Evolutionary conservation across 2,113 vertebrate genomes (phyloP), one percentile per base, ranked within the genome.

Genomic region (Montifringilla adamsi): DNA sequence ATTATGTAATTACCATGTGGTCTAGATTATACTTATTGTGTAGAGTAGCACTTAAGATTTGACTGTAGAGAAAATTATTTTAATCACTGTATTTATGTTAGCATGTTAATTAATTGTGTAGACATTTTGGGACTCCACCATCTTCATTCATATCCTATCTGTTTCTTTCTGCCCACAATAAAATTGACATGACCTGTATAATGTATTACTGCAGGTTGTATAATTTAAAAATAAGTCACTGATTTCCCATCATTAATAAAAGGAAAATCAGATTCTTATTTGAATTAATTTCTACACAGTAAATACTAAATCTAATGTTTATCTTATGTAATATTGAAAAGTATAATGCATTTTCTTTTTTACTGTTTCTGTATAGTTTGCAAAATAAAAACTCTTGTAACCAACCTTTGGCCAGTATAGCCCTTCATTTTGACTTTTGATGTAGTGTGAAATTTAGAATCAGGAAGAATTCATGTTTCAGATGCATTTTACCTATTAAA

Each of bases 361-460:
- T 98, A 99, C 98, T 96, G 98, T 99, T 98, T 98, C 98, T 99
- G 98, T 99, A 99, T 99, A 98, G 98, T 99, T 99, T 99, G 98
- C 98, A 98, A 98, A 99, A 99, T 99, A 99, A 99, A 99, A 97
- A 98, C 96, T 98, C 98, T 99, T 98, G 97, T 99, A 99, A 99
- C 98, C 98, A 98, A 98, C 49, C 64, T 93, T 87, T 94, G 96
- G 74, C 69, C 80, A 80, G 17, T 88, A 89, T 74, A 95, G 83
- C 69, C 80, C 43, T 66, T 94, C 74, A 96, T 94, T 96, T 90
- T 90, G 37, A 82, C 28, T 74, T 88, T 87, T 84, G 78, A 28
- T 20, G 7, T 81, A 88, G 56, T 73, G 47, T 46, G 10, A 90
- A 91, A 73, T 79, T 53, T 86, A 50, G 49, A 70, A 72, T 68